These are phyloP conservation scores for Teleopsis dalmanni DNA, from an alignment of 1,140 invertebrate genomes.

Conservation along the genomic window DNA sequence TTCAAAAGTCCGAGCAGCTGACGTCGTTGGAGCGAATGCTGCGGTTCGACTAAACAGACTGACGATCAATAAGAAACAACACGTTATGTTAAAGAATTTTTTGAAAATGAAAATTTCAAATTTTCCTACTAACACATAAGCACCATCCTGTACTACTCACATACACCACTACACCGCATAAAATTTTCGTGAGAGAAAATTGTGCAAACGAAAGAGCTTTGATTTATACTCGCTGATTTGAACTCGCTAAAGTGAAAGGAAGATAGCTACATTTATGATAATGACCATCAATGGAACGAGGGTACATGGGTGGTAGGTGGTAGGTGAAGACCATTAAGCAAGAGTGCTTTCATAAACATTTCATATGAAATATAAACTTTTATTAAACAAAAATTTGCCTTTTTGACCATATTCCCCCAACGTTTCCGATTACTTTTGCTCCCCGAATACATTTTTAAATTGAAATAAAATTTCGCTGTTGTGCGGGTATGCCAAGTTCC, in stretches of 20 bases:
- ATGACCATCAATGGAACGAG: too few relatives aligned
- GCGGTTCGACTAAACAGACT: constrained; percentile 46
- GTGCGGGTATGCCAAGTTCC: too few relatives aligned
- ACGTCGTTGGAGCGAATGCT: constrained; percentile 46
- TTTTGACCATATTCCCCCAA: too few relatives aligned
- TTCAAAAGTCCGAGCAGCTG: constrained; percentile 45
- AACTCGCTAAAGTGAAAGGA: too few relatives aligned
- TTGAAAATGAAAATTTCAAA: constrained; percentile 20
- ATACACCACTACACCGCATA: neutral
- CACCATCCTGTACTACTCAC: neutral
- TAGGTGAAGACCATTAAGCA: neutral
- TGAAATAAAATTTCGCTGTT: too few relatives aligned
- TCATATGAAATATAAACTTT: constrained; percentile 11
- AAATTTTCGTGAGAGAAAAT: neutral
- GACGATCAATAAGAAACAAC: constrained; percentile 43
- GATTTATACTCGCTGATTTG: neutral
- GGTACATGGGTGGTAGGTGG: neutral
- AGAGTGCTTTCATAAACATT: constrained; percentile 7
- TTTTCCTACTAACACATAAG: constrained; percentile 23
- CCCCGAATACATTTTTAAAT: too few relatives aligned
- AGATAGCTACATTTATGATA: too few relatives aligned
- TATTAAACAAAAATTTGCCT: neutral
- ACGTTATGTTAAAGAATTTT: constrained; percentile 45
- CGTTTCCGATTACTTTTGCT: too few relatives aligned
- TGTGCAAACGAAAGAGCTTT: neutral